Evolutionary conservation across 2,797 vertebrate genomes (phyloP).

Genomic region (Periparus ater): DNA sequence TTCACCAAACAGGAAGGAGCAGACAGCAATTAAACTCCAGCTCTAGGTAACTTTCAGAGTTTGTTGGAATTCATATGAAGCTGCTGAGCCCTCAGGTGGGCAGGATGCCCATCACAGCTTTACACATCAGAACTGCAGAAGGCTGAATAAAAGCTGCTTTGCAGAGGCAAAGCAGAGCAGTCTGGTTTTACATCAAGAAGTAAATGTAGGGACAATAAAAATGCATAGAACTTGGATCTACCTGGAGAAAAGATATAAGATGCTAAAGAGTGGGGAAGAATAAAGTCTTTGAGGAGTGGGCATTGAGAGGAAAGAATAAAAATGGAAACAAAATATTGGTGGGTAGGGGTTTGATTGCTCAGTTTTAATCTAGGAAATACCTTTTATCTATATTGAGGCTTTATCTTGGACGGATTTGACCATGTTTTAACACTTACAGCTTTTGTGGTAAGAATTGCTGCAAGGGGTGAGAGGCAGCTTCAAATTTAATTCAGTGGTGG

Average conservation of each 20-base stretch:
- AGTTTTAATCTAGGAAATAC: background rate
- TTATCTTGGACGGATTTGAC: background rate
- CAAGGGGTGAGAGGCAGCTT: background rate
- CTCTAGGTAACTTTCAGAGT: background rate
- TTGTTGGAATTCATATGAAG: background rate
- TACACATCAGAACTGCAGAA: background rate
- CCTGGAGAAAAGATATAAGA: background rate
- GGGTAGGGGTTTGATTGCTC: fast-evolving
- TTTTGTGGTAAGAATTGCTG: background rate
- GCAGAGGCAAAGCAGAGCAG: background rate
- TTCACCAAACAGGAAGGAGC: background rate
- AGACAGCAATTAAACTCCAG: background rate
- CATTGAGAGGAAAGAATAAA: background rate
- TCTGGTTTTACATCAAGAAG: background rate
- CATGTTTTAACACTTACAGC: background rate
- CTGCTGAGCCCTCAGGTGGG: background rate
- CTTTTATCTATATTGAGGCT: background rate
- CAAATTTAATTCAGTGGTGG: background rate
- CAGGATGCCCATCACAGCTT: too few species aligned
- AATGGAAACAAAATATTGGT: background rate
- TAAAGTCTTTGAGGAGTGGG: background rate
- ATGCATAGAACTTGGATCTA: background rate
- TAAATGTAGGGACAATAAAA: background rate
- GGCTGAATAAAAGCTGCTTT: background rate
- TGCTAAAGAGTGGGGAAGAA: background rate